A percentile compares a stretch with the other conserved stretches of the same genome.
phyloP scores from a whole-genome alignment of 2,113 vertebrate genomes.

The Rhombomys opimus region DNA sequence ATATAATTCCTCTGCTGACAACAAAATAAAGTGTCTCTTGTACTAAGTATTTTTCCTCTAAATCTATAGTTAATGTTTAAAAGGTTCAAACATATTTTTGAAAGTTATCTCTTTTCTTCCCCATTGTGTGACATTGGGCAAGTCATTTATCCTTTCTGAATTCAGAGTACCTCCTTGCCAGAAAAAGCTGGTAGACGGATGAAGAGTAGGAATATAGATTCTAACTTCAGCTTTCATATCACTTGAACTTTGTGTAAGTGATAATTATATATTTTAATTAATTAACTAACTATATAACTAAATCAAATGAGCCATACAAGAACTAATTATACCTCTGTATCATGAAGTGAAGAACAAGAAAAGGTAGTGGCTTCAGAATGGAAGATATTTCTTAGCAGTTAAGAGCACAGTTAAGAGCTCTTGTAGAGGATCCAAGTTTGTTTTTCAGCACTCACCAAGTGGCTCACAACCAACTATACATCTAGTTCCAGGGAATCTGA shows the following conservation, averaged over 20 bases:
- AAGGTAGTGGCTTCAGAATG: background rate
- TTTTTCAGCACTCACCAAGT: background rate
- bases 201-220: background rate
- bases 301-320: conserved; percentile 6
- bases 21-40: background rate
- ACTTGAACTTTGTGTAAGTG: background rate
- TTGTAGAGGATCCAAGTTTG: background rate
- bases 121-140: background rate
- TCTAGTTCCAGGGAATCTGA: background rate
- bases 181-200: background rate
- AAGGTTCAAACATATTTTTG: background rate
- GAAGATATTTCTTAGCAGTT: background rate
- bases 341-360: background rate
- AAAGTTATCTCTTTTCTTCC: background rate
- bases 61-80: background rate
- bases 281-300: conserved; percentile 27
- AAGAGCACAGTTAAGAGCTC: background rate
- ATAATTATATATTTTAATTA: conserved; percentile 51
- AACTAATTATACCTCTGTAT: conserved; percentile 1
- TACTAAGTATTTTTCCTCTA: background rate
- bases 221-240: conserved; percentile 45
- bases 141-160: background rate
- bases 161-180: background rate
- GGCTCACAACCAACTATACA: background rate
- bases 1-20: background rate